Evolutionary conservation across 2,888 invertebrate species (phyloP).

Genomic region (Drepana falcataria): DNA sequence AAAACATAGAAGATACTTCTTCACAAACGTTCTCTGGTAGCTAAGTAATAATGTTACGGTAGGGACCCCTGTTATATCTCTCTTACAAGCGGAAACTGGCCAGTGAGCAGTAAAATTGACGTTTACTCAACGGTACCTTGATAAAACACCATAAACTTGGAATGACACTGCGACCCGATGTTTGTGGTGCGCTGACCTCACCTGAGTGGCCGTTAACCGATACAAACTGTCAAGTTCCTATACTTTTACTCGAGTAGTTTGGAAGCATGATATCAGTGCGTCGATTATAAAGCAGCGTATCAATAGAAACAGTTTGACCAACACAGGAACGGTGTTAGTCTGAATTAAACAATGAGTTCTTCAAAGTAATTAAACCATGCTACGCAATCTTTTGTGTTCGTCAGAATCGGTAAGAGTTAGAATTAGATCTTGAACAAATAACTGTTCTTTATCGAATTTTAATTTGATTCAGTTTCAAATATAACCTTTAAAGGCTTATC

Average conservation of each 20-base stretch:
- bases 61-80: constrained; percentile 12
- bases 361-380: constrained; percentile 34
- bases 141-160: constrained; percentile 60
- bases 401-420: constrained; percentile 13
- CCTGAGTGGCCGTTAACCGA: constrained; percentile 47
- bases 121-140: constrained; percentile 53
- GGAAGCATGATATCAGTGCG: constrained; percentile 14
- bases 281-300: constrained; percentile 18
- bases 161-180: constrained; percentile 40
- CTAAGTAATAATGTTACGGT: background rate
- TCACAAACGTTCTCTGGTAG: background rate
- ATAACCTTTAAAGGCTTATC: constrained; percentile 5
- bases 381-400: constrained; percentile 38
- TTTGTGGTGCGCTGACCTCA: constrained; percentile 58
- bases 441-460: constrained; percentile 22
- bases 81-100: constrained; percentile 27
- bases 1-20: constrained; percentile 14
- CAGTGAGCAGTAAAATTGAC: constrained; percentile 43
- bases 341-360: constrained; percentile 34
- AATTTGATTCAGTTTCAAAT: constrained; percentile 25
- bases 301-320: constrained; percentile 28
- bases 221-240: constrained; percentile 39
- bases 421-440: constrained; percentile 25
- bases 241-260: constrained; percentile 29
- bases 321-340: constrained; percentile 9